Conservation (phyloP, 2,797 vertebrate species). For the Enteromius unitaeniatus region DNA sequence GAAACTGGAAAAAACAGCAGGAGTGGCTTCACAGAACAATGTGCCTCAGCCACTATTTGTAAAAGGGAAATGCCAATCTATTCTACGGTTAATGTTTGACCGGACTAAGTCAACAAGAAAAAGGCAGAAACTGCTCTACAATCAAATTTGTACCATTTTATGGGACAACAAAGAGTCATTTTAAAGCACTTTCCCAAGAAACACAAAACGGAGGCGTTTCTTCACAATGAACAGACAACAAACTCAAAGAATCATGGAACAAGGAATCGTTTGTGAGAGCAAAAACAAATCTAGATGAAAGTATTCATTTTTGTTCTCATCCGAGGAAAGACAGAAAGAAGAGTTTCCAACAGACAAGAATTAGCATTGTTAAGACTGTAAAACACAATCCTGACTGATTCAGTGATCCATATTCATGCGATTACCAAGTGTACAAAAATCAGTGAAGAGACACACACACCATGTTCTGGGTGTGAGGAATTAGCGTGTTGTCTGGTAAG, state of each 20-base stretch:
- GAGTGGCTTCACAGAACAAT: slow-evolving; percentile 21
- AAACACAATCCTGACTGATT: not conserved
- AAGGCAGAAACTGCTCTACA: not conserved
- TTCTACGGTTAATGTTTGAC: slow-evolving; percentile 71
- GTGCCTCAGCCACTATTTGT: slow-evolving; percentile 44
- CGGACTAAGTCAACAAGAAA: slow-evolving; percentile 50
- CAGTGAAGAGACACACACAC: not conserved
- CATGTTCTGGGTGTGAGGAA: not conserved
- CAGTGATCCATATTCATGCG: not conserved
- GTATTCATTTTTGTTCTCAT: not conserved
- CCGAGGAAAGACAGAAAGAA: not conserved
- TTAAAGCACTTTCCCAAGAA: slow-evolving; percentile 16
- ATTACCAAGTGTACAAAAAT: slow-evolving; percentile 7
- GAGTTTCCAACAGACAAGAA: slow-evolving; percentile 10
- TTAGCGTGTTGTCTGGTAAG: not conserved
- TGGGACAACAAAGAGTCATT: not conserved
- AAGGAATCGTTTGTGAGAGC: slow-evolving; percentile 3
- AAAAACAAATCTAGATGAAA: not conserved
- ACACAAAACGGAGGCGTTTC: slow-evolving; percentile 3
- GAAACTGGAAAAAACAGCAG: not conserved
- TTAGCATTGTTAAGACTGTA: not conserved
- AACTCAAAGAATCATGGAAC: slow-evolving; percentile 1
- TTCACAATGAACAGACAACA: not conserved
- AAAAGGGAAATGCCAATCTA: slow-evolving; percentile 50
- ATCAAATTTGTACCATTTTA: slow-evolving; percentile 20